Evolutionary conservation across 2,797 vertebrate genomes (phyloP), one percentile per base, ranked within the genome.

Genomic region (Acrossocheilus wenchowensis): DNA sequence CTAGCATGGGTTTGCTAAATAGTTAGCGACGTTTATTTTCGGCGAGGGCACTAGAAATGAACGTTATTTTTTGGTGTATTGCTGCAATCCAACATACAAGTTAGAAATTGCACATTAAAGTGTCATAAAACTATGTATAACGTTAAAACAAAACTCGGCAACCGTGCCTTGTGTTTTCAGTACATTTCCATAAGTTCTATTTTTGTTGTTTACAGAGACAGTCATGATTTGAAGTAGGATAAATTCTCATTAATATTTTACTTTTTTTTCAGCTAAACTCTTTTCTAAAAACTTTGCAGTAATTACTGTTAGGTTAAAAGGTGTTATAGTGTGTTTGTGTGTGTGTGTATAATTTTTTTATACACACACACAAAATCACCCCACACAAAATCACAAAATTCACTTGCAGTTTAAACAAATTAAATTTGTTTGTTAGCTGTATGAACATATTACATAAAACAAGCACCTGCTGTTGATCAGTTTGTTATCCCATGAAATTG

Each of bases 1-100:
- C 82, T 86, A 86, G 84, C 83, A 88, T 71, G n/a, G 75, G 87
- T 64, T 82, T 86, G 83, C 62, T 85, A 78, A 75, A 86, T 82
- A 82, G 71, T 86, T 86, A 86, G 85, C 85, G n/a, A 75, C n/a
- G 11, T 86, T 86, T 86, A 81, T 81, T 86, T 75, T 82, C 60
- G 78, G 69, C 78, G 26, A 75, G 57, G 23, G 15, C 23, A 23
- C 4, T 66, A 73, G 57, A 34, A 66, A 39, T 23, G 19, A 60
- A 26, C 43, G 23, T 4, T 80, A 0, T 64, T 74, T 64, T 66
- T 64, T 52, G 9, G 43, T 86, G 14, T 74, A 15, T 36, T 41
- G 69, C 14, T 9, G 68, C 15, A 68, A 39, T 68, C 11, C 60
- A 75, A 36, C 54, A 75, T 48, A 36, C 9, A 23, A 54, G 17